These are phyloP conservation scores for Coelopa frigida DNA, from an alignment of 1,140 invertebrate genomes.

Conservation along the genomic window DNA sequence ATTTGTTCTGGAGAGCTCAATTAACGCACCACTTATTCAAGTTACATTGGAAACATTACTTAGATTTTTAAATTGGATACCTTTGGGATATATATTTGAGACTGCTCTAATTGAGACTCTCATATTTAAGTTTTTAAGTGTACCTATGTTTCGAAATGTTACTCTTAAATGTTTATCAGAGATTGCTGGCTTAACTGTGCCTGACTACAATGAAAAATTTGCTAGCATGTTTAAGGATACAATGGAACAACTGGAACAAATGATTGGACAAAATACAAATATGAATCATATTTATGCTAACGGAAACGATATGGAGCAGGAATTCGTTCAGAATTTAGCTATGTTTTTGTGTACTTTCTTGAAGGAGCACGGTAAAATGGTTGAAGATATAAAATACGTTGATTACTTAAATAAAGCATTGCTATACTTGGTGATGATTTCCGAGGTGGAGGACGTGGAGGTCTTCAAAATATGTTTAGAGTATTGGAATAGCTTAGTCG, in stretches of 20 bases:
- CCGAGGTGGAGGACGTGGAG: slow-evolving; percentile 98
- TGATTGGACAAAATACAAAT: slow-evolving; percentile 84
- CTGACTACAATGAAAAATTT: slow-evolving; percentile 90
- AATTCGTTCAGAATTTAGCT: slow-evolving; percentile 97
- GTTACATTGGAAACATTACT: slow-evolving; percentile 93
- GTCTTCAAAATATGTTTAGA: slow-evolving; percentile 99
- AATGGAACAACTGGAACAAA: slow-evolving; percentile 84
- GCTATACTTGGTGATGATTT: slow-evolving; percentile 92
- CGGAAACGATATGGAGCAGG: slow-evolving; percentile 94
- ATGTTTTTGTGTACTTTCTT: slow-evolving; percentile 95
- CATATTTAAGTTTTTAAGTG: slow-evolving; percentile 95
- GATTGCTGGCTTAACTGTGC: slow-evolving; percentile 82
- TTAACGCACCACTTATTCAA: slow-evolving; percentile 88
- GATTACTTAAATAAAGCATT: slow-evolving; percentile 74
- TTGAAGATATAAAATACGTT: slow-evolving; percentile 71
- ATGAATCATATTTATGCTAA: slow-evolving; percentile 88
- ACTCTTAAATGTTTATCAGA: slow-evolving; percentile 98
- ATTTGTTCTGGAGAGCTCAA: slow-evolving; percentile 96
- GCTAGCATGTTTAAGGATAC: slow-evolving; percentile 81
- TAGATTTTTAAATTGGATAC: slow-evolving; percentile 99
- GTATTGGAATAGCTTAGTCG: slow-evolving; percentile 93
- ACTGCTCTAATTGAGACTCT: slow-evolving; percentile 93
- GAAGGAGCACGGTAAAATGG: slow-evolving; percentile 87
- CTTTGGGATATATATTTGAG: slow-evolving; percentile 98
- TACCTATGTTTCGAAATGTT: slow-evolving; percentile 96